Evolutionary conservation across 2,113 vertebrate genomes (phyloP).

Genomic region (Gallinago jamesoni): DNA sequence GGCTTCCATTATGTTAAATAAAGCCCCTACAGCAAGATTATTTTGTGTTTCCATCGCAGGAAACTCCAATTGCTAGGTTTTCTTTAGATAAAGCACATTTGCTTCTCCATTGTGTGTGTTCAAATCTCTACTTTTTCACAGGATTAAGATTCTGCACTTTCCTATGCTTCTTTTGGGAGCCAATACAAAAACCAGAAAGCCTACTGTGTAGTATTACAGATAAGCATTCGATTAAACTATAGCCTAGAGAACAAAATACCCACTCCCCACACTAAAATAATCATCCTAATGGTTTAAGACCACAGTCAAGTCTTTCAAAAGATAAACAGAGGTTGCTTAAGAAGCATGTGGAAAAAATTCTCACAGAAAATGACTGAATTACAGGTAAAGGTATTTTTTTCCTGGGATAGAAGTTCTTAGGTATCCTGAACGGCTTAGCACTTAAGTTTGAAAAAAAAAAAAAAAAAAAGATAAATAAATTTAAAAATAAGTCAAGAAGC

Average conservation of each 20-base stretch:
- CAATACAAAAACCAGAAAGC: slow-evolving; percentile 38
- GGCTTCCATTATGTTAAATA: slow-evolving; percentile 59
- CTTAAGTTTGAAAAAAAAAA: neutral
- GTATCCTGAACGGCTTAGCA: neutral
- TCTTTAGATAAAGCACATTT: slow-evolving; percentile 42
- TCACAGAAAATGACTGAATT: neutral
- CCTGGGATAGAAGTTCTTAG: neutral
- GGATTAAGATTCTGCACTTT: slow-evolving; percentile 39
- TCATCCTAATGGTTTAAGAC: slow-evolving; percentile 45
- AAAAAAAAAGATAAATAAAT: neutral
- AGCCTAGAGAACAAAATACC: slow-evolving; percentile 58
- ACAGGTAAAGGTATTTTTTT: neutral
- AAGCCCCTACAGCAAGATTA: slow-evolving; percentile 57
- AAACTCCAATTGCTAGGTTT: slow-evolving; percentile 43
- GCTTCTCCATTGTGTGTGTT: slow-evolving; percentile 28
- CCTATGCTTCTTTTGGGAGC: slow-evolving; percentile 25
- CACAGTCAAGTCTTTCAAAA: neutral
- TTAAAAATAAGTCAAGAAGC: neutral
- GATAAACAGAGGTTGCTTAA: neutral
- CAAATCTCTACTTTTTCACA: slow-evolving; percentile 41
- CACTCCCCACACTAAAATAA: slow-evolving; percentile 44
- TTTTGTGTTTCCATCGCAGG: slow-evolving; percentile 45
- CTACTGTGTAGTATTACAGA: slow-evolving; percentile 46
- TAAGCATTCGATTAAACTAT: slow-evolving; percentile 59
- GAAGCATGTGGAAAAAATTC: neutral